A percentile compares a stretch with the other conserved stretches of the same genome.
phyloP scores from a whole-genome alignment of 2,888 invertebrate species.

The Crepidodera aurea region DNA sequence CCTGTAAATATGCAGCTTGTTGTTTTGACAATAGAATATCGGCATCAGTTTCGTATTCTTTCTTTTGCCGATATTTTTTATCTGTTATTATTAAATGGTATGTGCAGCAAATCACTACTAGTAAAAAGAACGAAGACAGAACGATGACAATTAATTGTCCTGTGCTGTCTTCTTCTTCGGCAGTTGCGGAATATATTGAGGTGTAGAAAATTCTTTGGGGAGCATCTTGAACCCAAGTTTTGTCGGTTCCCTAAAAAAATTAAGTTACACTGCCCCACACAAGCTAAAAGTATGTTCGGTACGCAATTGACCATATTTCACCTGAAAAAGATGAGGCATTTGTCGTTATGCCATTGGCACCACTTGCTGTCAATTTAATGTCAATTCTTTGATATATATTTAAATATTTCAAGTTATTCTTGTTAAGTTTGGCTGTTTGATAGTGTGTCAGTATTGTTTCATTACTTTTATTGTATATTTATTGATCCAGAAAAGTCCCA shows the following conservation, averaged over 20 bases:
- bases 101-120: slow-evolving; percentile 71
- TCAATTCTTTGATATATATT: too few relatives aligned
- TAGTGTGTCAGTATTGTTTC: too few relatives aligned
- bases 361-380: too few relatives aligned
- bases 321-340: too few relatives aligned
- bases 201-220: slow-evolving; percentile 79
- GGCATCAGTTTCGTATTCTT: slow-evolving; percentile 80
- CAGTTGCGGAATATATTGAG: slow-evolving; percentile 75
- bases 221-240: slow-evolving; percentile 86
- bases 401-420: too few relatives aligned
- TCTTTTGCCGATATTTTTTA: slow-evolving; percentile 74
- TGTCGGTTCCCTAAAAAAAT: slow-evolving; percentile 72
- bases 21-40: slow-evolving; percentile 78
- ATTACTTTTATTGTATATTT: too few relatives aligned
- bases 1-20: slow-evolving; percentile 73
- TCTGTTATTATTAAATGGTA: slow-evolving; percentile 82
- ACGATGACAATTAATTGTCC: slow-evolving; percentile 81
- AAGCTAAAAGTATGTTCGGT: background rate
- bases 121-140: slow-evolving; percentile 76
- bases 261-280: background rate
- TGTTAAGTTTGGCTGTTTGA: too few relatives aligned
- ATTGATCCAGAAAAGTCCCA: too few relatives aligned
- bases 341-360: too few relatives aligned
- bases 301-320: too few relatives aligned
- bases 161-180: slow-evolving; percentile 80